Conservation (phyloP, 2,797 vertebrate species). For the Myotis daubentonii region DNA sequence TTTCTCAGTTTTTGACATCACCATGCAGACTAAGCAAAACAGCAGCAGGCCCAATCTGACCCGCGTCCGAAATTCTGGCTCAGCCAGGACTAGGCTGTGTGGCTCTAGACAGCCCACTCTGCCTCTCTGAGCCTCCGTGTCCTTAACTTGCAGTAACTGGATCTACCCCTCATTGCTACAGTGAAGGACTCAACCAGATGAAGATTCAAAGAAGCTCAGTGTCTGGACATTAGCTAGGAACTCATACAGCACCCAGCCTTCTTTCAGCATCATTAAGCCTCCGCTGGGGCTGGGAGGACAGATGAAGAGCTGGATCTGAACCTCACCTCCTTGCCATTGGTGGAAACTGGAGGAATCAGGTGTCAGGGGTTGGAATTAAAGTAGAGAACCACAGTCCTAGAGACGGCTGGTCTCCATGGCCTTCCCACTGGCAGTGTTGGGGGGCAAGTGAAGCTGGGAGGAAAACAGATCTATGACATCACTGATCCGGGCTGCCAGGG, state of each 20-base stretch:
- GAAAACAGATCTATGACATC: not conserved
- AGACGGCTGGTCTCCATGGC: fast-evolving
- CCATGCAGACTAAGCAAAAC: not conserved
- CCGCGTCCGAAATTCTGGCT: not conserved
- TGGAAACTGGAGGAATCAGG: too few relatives aligned
- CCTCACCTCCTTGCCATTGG: not conserved
- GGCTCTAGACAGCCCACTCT: not conserved
- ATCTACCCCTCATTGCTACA: not conserved
- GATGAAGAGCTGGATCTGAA: not conserved
- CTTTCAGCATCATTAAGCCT: not conserved
- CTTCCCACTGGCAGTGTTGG: not conserved
- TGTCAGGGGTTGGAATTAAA: not conserved
- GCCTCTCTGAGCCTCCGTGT: not conserved
- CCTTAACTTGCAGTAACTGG: not conserved
- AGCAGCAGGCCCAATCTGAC: not conserved
- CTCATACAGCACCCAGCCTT: not conserved
- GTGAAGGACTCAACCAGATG: not conserved
- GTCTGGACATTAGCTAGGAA: not conserved
- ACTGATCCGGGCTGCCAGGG: not conserved
- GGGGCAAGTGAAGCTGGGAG: fast-evolving
- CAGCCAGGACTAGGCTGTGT: not conserved
- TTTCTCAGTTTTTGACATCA: not conserved
- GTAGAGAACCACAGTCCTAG: not conserved
- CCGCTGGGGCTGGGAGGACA: fast-evolving
- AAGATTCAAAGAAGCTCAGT: not conserved